Conservation (phyloP, 2,888 invertebrate species). For the Octonoba sinensis region DNA sequence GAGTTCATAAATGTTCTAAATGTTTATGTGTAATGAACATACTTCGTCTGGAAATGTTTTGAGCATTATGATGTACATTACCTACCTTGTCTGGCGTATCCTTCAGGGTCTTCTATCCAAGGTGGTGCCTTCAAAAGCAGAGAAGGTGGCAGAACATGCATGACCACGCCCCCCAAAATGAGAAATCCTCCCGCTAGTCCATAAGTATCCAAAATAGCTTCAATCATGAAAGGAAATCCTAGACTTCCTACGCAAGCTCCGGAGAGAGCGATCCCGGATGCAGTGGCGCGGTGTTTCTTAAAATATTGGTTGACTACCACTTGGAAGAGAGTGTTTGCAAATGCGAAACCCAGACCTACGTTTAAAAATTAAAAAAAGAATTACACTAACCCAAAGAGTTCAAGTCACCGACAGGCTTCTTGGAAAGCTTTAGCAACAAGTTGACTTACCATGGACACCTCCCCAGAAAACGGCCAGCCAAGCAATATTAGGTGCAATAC, state of each 20-base stretch:
- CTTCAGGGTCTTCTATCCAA: slow-evolving; percentile 39
- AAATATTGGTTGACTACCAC: slow-evolving; percentile 58
- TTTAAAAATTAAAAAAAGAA: background rate
- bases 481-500: slow-evolving; percentile 21
- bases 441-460: slow-evolving; percentile 34
- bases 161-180: slow-evolving; percentile 39
- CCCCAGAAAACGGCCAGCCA: slow-evolving; percentile 52
- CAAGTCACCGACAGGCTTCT: no score
- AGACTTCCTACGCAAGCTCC: slow-evolving; percentile 50
- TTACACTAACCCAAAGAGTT: no score
- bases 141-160: slow-evolving; percentile 42
- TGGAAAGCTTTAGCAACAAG: no score
- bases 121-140: slow-evolving; percentile 28
- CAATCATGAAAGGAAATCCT: slow-evolving; percentile 45
- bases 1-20: no score
- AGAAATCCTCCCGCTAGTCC: slow-evolving; percentile 48
- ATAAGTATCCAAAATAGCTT: slow-evolving; percentile 33
- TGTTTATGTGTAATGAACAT: no score
- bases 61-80: background rate
- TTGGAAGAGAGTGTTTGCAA: slow-evolving; percentile 51
- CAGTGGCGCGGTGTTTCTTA: slow-evolving; percentile 45
- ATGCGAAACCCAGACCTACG: slow-evolving; percentile 37
- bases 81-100: slow-evolving; percentile 36
- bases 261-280: slow-evolving; percentile 52
- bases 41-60: background rate